Evolutionary conservation across 92 coral and sea anemone species (phyloP), one percentile per base, ranked within the genome.

Genomic region (Meandrina meandrites): DNA sequence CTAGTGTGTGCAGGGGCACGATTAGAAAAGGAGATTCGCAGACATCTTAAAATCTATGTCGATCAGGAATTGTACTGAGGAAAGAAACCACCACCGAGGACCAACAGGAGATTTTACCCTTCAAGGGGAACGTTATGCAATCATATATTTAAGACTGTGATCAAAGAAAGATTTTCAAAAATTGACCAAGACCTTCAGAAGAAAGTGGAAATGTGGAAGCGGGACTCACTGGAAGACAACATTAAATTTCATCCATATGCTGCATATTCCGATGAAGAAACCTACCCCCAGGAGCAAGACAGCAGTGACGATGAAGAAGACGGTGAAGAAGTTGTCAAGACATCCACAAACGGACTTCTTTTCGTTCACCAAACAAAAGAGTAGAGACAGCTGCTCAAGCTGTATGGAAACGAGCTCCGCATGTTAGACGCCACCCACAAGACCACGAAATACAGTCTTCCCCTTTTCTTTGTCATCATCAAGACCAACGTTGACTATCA

Each of bases 1-100:
- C 90, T 86, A 30, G 93, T 86, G 2, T 82, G 77, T 70, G 93
- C 89, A 53, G 85, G 93, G 31, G 90, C 87, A 4, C 54, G 89
- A 71, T 89, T 89, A 34, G 91, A 82, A 24, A 78, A 76, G 37
- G 92, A 84, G 34, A 87, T 90, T 60, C 81, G 82, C 32, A 81
- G 90, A 34, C 92, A 90, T 69, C 51, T 86, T 18, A 90, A 78
- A 84, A 90, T 87, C 72, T 82, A 40, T 53, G 91, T 90, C 42
- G 57, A 87, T 10, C 81, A 83, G 64, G 90, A 87, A 28, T 79
- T 87, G 64, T 82, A 64, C 72, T 79, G 81, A 75, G 93, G 88
- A 53, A 80, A 81, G 24, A 48, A 62, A 70, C 85, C 37, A 64
- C 80, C 84, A 48, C 79, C 27, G 80, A 79, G 19, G n/a, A 86